phyloP scores from a whole-genome alignment of 2,797 vertebrate species.

The Melanotaenia trifasciata region DNA sequence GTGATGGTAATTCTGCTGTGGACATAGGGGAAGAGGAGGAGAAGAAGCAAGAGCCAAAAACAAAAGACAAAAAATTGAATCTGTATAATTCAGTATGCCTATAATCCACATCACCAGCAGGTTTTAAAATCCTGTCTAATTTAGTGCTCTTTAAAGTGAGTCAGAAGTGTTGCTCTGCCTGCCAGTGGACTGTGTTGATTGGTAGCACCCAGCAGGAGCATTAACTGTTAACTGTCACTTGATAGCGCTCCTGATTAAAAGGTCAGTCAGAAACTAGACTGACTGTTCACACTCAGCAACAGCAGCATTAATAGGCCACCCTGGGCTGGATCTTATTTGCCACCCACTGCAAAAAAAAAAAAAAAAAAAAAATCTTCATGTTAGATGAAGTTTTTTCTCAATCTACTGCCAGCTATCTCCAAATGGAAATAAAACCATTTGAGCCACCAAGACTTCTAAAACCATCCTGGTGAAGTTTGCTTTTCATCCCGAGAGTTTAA shows the following conservation, averaged over 20 bases:
- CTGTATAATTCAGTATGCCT: background rate
- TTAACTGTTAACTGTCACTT: constrained; percentile 1
- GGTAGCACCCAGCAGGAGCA: background rate
- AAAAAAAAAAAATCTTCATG: background rate
- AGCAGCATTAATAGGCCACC: background rate
- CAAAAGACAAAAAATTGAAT: background rate
- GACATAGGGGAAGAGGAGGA: background rate
- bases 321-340: background rate
- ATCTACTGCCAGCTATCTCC: too few species aligned
- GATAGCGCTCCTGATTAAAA: constrained; percentile 5
- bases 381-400: too few species aligned
- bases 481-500: too few species aligned
- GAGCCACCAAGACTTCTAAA: too few species aligned
- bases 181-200: constrained; percentile 35
- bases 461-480: too few species aligned
- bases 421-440: too few species aligned
- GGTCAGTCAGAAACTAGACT: constrained; percentile 2
- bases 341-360: background rate
- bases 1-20: background rate
- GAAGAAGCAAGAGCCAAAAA: background rate
- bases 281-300: constrained; percentile 2
- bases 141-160: constrained; percentile 15
- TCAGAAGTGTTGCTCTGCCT: constrained; percentile 24
- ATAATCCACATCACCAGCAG: constrained; percentile 18
- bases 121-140: constrained; percentile 2